Percentiles rank a stretch among this genome's conserved stretches.
Conservation (phyloP, 1,140 invertebrate species). For the Heliconius himera region DNA sequence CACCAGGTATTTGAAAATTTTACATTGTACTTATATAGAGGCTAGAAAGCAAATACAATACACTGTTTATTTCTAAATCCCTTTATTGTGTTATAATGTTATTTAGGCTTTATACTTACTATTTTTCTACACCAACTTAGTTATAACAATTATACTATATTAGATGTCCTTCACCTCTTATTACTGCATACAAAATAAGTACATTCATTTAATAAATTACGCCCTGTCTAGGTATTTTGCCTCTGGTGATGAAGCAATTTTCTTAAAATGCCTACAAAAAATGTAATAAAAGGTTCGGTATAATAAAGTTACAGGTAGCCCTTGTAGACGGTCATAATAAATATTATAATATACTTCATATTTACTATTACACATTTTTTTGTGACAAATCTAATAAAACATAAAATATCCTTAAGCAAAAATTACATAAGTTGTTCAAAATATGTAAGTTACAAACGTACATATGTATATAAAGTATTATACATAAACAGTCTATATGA, state of each 20-base stretch:
- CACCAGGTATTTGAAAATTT: constrained; percentile 56
- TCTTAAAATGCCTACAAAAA: constrained; percentile 2
- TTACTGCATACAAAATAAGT: background rate
- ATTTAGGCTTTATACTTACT: too few relatives aligned
- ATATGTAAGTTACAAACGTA: too few relatives aligned
- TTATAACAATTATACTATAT: background rate
- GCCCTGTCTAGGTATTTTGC: background rate
- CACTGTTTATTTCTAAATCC: too few relatives aligned
- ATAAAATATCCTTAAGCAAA: background rate
- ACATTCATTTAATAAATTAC: background rate
- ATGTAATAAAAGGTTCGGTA: background rate
- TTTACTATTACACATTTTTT: background rate
- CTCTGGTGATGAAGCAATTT: background rate
- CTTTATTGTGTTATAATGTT: too few relatives aligned
- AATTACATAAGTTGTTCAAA: too few relatives aligned
- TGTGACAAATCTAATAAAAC: background rate
- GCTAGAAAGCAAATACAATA: background rate
- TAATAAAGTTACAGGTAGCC: background rate
- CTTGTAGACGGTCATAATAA: background rate
- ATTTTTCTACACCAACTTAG: too few relatives aligned
- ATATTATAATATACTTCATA: background rate
- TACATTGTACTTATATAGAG: background rate
- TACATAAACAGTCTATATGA: background rate
- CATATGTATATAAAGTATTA: too few relatives aligned
- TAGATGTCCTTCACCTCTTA: background rate